Evolutionary conservation across 2,888 invertebrate species (phyloP).

Genomic region (Digitonthophagus gazella): DNA sequence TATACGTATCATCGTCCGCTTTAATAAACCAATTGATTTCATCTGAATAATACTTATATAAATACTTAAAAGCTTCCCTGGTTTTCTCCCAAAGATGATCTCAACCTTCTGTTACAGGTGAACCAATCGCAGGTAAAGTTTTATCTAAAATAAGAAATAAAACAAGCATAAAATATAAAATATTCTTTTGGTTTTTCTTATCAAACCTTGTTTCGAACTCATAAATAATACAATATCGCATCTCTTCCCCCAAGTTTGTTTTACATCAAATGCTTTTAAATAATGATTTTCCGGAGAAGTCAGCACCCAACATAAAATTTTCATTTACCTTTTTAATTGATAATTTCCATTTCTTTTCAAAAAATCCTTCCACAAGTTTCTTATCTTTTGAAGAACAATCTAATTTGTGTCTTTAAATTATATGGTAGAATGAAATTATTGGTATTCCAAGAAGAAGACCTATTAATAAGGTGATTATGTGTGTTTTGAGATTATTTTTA

Average conservation of each 20-base stretch:
- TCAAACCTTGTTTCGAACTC: neutral
- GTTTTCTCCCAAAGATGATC: slow-evolving; percentile 1
- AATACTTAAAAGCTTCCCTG: neutral
- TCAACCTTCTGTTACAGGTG: neutral
- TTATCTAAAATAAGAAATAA: neutral
- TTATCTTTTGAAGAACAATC: too few species aligned
- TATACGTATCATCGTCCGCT: neutral
- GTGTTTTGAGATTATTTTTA: too few species aligned
- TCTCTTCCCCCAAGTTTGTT: neutral
- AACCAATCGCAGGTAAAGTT: neutral
- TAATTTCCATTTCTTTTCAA: too few species aligned
- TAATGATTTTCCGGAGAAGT: neutral
- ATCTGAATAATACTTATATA: neutral
- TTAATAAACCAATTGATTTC: neutral
- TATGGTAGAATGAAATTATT: too few species aligned
- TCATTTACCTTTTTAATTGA: neutral
- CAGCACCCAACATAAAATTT: neutral
- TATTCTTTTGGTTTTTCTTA: too few species aligned
- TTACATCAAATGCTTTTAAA: neutral
- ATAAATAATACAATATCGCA: neutral
- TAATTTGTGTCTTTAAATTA: too few species aligned
- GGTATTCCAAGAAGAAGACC: too few species aligned
- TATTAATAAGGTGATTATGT: too few species aligned
- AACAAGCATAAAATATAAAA: too few species aligned
- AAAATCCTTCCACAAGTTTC: too few species aligned